These are phyloP conservation scores for Acanthurus lineatus DNA, from an alignment of 2,797 vertebrate genomes.

Conservation along the genomic window DNA sequence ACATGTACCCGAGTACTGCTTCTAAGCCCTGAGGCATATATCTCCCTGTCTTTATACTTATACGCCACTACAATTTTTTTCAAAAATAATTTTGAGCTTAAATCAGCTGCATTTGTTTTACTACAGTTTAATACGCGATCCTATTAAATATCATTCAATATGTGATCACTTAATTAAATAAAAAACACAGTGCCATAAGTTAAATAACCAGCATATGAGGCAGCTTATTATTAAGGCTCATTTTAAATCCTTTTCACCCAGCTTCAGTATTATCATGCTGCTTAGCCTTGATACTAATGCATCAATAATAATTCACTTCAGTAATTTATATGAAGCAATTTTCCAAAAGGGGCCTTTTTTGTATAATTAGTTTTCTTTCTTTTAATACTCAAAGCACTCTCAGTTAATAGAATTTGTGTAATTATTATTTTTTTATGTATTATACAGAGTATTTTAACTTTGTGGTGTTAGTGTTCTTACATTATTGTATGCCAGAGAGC, in stretches of 20 bases:
- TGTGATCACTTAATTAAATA: no score
- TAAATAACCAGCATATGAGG: not conserved
- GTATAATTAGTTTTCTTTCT: not conserved
- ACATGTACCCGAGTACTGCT: not conserved
- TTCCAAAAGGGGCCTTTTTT: not conserved
- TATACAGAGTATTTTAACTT: not conserved
- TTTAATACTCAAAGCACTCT: no score
- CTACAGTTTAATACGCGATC: not conserved
- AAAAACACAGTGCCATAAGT: not conserved
- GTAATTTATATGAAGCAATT: not conserved
- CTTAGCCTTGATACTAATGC: not conserved
- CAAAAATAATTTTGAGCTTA: not conserved
- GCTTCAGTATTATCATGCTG: not conserved
- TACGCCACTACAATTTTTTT: not conserved
- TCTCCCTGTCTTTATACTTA: not conserved
- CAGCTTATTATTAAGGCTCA: not conserved
- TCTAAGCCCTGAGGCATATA: not conserved
- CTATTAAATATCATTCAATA: not conserved
- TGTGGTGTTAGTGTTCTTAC: not conserved
- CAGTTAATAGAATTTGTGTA: no score
- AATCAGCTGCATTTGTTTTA: not conserved
- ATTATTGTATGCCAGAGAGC: not conserved
- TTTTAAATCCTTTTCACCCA: not conserved
- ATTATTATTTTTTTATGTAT: no score
- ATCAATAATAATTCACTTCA: not conserved